Base-by-base conservation (phyloP, 2,797 vertebrate genomes). In the Lateolabrax maculatus region DNA sequence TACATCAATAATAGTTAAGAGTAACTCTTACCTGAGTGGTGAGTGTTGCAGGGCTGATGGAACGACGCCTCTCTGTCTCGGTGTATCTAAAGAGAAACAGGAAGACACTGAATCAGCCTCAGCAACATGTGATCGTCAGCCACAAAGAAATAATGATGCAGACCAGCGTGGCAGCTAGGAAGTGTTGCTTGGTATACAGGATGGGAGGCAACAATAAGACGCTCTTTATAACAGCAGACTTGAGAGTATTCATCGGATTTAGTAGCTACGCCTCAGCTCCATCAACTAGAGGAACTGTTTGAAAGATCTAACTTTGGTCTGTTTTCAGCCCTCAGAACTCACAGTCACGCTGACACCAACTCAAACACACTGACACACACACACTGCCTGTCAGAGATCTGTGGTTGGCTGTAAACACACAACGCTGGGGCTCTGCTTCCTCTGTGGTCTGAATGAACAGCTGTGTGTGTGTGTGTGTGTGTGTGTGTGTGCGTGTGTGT, bases 81-180 rank as follows among this genome's bases (percentile, higher is more conserved):
- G 81, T 98, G 98, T 83, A 99, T 99, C 98, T 99, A 87, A 80
- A 79, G 60, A 93, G 91, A 93, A 95, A 95, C 91, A 95, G 95
- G 94, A 95, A 95, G 93, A 94, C 77, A 87, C 81, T 89, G 85
- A 91, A 92, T 93, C 86, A 93, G 90, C 77, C 86, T 88, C 84
- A 67, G 84, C 75, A 83, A 70, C 90, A 93, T 92, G 93, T 94
- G 93, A 94, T 82, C 83, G 52, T 91, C 91, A 89, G 71, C 82
- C 84, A 69, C 88, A 81, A 63, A 87, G 85, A 91, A 81, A 75
- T 80, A 77, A 87, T 89, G 90, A 93, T 91, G 91, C 86, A 83
- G 87, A 87, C 60, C 64, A 66, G 75, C 73, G 41, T 61, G 83
- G 77, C 79, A 48, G 78, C 61, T 80, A 87, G 87, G 85, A 93